phyloP scores from a whole-genome alignment of 2,888 invertebrate genomes.

The Lordiphosa andalusiaca region DNA sequence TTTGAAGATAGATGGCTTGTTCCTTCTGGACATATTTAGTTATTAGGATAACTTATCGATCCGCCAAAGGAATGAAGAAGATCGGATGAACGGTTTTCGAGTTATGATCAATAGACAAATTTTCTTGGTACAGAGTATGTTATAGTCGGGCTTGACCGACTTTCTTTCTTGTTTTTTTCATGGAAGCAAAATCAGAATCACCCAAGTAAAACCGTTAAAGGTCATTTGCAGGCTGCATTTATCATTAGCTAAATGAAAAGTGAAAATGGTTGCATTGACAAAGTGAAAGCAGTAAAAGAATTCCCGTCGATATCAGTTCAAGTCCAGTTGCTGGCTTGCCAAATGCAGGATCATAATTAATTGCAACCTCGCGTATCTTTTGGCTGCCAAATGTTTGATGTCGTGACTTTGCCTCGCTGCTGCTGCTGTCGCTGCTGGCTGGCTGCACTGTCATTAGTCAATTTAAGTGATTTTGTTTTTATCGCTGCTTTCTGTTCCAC shows the following conservation, averaged over 20 bases:
- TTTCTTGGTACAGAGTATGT: no score
- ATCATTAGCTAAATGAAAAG: slow-evolving; percentile 33
- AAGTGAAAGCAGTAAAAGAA: slow-evolving; percentile 14
- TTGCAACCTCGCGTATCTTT: slow-evolving; percentile 26
- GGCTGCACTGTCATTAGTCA: slow-evolving; percentile 35
- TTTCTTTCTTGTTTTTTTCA: neutral
- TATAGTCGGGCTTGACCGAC: no score
- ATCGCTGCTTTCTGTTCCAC: slow-evolving; percentile 15
- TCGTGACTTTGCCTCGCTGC: slow-evolving; percentile 9
- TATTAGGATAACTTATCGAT: no score
- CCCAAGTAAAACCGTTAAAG: slow-evolving; percentile 14
- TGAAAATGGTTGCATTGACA: slow-evolving; percentile 40
- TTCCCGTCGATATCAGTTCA: slow-evolving; percentile 26
- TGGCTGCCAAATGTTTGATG: slow-evolving; percentile 4
- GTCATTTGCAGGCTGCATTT: slow-evolving; percentile 25
- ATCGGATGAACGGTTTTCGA: no score
- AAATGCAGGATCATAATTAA: slow-evolving; percentile 41
- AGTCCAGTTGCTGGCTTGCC: slow-evolving; percentile 28
- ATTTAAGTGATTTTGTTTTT: slow-evolving; percentile 28
- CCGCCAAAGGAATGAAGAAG: no score
- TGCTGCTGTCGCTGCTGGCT: neutral
- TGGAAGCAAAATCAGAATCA: slow-evolving; percentile 17
- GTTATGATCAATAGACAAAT: no score
- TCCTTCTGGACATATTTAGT: no score
- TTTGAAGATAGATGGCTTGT: no score